These are phyloP conservation scores for Drosophila bocki DNA, from an alignment of 1,140 invertebrate species.

Conservation along the genomic window DNA sequence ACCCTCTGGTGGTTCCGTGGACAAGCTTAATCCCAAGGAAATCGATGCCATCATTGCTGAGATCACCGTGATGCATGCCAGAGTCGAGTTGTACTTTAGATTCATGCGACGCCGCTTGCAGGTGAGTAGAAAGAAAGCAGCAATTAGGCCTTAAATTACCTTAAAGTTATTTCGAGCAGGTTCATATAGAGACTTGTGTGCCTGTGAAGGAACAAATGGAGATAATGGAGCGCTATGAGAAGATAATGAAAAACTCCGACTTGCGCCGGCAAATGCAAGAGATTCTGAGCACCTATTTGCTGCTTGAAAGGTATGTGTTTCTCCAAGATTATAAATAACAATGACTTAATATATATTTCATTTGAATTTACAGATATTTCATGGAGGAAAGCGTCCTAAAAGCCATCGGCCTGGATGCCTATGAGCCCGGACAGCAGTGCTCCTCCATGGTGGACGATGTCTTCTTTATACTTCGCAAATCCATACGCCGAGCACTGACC, in stretches of 20 bases:
- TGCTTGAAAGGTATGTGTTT: slow-evolving; percentile 91
- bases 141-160: no score
- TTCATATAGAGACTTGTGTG: slow-evolving; percentile 88
- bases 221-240: slow-evolving; percentile 88
- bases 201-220: slow-evolving; percentile 86
- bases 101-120: slow-evolving; percentile 93
- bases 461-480: slow-evolving; percentile 99
- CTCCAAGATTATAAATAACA: neutral
- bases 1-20: slow-evolving; percentile 85
- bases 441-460: slow-evolving; percentile 99
- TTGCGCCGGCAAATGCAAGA: slow-evolving; percentile 95
- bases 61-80: slow-evolving; percentile 95
- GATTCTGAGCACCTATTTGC: slow-evolving; percentile 94
- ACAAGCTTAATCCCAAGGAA: slow-evolving; percentile 92
- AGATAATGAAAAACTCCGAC: slow-evolving; percentile 91
- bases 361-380: slow-evolving; percentile 90
- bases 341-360: neutral
- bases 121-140: slow-evolving; percentile 86
- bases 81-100: slow-evolving; percentile 95
- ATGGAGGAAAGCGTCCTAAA: slow-evolving; percentile 98
- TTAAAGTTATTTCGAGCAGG: slow-evolving; percentile 84
- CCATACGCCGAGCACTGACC: slow-evolving; percentile 94
- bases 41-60: slow-evolving; percentile 96
- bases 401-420: slow-evolving; percentile 94
- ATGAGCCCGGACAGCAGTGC: slow-evolving; percentile 90